Evolutionary conservation across 64 coral and sea anemone genomes (phyloP).

Genomic region (Hydrozoanthus tunicans): DNA sequence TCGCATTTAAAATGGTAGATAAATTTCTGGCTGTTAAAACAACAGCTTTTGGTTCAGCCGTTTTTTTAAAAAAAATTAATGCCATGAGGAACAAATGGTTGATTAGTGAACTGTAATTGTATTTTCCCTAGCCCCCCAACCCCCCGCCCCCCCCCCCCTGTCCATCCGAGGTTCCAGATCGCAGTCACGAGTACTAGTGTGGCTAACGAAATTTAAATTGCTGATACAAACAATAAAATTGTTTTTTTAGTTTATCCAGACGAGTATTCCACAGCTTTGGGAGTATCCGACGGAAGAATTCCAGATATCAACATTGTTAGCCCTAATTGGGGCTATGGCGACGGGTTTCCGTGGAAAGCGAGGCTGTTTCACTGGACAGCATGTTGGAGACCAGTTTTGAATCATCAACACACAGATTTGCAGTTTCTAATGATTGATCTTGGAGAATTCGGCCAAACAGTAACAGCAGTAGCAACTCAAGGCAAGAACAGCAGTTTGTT

Average conservation of each 20-base stretch:
- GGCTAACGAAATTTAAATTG: too few relatives aligned
- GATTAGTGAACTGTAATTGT: too few relatives aligned
- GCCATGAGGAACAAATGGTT: too few relatives aligned
- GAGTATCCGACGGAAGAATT: background rate
- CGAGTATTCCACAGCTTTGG: background rate
- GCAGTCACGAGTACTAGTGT: too few relatives aligned
- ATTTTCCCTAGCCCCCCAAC: too few relatives aligned
- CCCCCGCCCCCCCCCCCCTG: too few relatives aligned
- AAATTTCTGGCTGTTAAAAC: too few relatives aligned
- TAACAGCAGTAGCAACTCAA: constrained; percentile 38
- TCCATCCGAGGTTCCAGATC: too few relatives aligned
- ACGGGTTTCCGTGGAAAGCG: background rate
- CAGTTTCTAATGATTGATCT: constrained; percentile 16
- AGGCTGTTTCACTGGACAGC: background rate
- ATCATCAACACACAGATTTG: background rate
- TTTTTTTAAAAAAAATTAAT: too few relatives aligned
- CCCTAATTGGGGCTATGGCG: background rate
- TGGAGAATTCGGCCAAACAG: background rate
- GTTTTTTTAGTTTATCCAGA: background rate
- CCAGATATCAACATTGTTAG: background rate
- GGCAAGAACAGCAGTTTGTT: background rate
- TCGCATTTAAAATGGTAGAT: too few relatives aligned
- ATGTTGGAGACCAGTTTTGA: background rate
- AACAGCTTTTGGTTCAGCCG: too few relatives aligned
- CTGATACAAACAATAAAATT: background rate